These are phyloP conservation scores for Paraplagusia blochii DNA, from an alignment of 2,113 vertebrate species.

Conservation along the genomic window DNA sequence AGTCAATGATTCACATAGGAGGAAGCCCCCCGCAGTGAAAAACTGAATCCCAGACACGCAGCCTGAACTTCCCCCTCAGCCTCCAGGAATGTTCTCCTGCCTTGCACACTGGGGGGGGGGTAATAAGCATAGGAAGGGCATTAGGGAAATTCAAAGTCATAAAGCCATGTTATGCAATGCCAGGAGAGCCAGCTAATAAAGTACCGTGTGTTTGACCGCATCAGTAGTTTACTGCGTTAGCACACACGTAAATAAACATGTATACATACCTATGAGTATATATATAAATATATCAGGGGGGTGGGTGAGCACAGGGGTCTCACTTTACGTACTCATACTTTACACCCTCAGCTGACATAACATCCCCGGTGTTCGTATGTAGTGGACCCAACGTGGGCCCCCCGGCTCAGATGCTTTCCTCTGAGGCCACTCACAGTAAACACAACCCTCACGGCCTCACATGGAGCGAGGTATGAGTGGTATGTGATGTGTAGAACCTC, in stretches of 20 bases:
- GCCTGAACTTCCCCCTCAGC: conserved; percentile 11
- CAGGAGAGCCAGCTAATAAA: not conserved
- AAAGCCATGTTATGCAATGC: conserved; percentile 31
- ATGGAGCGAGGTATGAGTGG: conserved; percentile 57
- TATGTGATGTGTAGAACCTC: conserved; percentile 50
- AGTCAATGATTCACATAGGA: conserved; percentile 20
- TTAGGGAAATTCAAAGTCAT: conserved; percentile 17
- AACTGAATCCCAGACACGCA: conserved; percentile 30
- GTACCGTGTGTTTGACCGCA: not conserved
- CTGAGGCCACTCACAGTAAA: conserved; percentile 36
- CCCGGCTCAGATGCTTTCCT: conserved; percentile 53
- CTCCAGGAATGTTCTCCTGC: conserved; percentile 32
- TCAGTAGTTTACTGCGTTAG: conserved; percentile 13
- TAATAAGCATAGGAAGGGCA: not conserved
- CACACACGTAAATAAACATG: conserved; percentile 8
- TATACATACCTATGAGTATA: not conserved
- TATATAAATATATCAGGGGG: conserved; percentile 1
- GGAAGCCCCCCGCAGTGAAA: conserved; percentile 6
- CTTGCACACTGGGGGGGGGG: conserved; percentile 9
- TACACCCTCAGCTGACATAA: conserved; percentile 56
- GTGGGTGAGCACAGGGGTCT: conserved; percentile 14
- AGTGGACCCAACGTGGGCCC: conserved; percentile 36
- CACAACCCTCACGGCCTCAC: conserved; percentile 51
- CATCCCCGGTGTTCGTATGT: conserved; percentile 47
- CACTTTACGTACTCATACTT: conserved; percentile 30